These are phyloP conservation scores for Rhagologus leucostigma DNA, from an alignment of 2,113 vertebrate species.

Conservation along the genomic window DNA sequence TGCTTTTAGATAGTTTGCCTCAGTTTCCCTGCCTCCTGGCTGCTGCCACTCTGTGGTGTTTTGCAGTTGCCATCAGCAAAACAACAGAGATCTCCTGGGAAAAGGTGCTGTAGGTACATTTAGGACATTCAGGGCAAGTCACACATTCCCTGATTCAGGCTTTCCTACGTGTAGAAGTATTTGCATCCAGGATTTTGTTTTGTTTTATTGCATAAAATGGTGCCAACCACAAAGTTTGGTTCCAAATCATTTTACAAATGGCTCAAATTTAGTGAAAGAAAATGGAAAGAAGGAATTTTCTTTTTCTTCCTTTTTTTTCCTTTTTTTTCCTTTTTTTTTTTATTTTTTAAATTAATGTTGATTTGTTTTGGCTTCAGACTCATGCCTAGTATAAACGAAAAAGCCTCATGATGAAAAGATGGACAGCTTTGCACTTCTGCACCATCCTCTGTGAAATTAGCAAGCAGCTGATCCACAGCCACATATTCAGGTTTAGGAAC, in stretches of 20 bases:
- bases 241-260: not conserved
- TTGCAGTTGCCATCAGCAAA: not conserved
- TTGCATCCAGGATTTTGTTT: not conserved
- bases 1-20: not conserved
- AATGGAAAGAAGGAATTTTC: not conserved
- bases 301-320: rapidly evolving
- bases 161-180: not conserved
- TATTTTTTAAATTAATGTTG: not conserved
- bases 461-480: not conserved
- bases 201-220: not conserved
- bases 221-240: not conserved
- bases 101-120: not conserved
- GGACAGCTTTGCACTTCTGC: not conserved
- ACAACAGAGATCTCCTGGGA: not conserved
- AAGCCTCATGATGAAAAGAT: not conserved
- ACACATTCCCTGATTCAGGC: not conserved
- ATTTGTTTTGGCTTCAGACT: not conserved
- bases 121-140: not conserved
- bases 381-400: not conserved
- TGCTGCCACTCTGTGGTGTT: not conserved
- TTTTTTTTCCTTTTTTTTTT: too few species aligned
- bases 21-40: not conserved
- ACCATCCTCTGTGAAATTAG: not conserved
- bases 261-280: not conserved
- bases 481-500: not conserved